These are phyloP conservation scores for Lottia scabra DNA, from an alignment of 2,888 invertebrate species.

Conservation along the genomic window DNA sequence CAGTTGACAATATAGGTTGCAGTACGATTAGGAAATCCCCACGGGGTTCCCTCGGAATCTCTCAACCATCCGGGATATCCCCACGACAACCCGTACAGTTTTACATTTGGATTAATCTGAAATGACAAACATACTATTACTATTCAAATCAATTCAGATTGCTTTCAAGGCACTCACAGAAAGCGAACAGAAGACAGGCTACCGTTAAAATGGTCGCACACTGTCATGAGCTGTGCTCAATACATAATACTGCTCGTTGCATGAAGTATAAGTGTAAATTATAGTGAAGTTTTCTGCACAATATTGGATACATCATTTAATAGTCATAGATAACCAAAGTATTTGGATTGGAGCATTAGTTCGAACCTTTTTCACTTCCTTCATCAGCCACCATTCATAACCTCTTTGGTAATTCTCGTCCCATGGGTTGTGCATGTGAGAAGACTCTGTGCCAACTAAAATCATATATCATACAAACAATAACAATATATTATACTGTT, in stretches of 20 bases:
- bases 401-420: conserved; percentile 65
- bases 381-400: conserved; percentile 69
- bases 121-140: conserved; percentile 20
- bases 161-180: too few species aligned
- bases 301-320: too few species aligned
- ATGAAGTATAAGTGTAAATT: too few species aligned
- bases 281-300: too few species aligned
- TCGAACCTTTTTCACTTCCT: conserved; percentile 63
- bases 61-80: conserved; percentile 70
- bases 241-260: too few species aligned
- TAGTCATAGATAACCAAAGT: too few species aligned
- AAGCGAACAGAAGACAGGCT: too few species aligned
- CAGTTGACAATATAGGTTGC: conserved; percentile 64
- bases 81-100: conserved; percentile 69
- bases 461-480: neutral
- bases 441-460: conserved; percentile 67
- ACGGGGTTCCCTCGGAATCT: conserved; percentile 54
- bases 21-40: conserved; percentile 38
- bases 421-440: conserved; percentile 67
- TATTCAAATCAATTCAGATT: too few species aligned
- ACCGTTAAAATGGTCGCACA: too few species aligned
- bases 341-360: neutral
- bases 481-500: neutral
- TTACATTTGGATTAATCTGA: conserved; percentile 68
- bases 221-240: too few species aligned